Percentiles rank a stretch among this genome's conserved stretches.
Evolutionary conservation across 1,140 invertebrate species (phyloP).

Genomic region (Tribolium castaneum): DNA sequence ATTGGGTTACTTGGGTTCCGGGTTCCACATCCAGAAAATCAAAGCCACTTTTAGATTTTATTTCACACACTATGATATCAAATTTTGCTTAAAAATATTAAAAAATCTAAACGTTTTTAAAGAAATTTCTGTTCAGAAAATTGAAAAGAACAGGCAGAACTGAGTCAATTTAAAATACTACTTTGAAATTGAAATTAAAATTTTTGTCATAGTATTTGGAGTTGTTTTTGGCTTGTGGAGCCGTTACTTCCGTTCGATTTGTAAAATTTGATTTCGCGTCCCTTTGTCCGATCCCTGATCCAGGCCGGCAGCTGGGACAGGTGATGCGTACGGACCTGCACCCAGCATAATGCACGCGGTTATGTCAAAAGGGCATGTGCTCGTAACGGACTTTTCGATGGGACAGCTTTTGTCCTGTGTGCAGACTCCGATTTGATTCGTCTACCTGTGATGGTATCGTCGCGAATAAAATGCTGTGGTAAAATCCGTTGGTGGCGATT

Average conservation of each 20-base stretch:
- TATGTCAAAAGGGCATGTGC: slow-evolving; percentile 40
- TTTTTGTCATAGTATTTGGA: too few species aligned
- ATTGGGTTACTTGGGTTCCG: background rate
- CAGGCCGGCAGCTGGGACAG: slow-evolving; percentile 34
- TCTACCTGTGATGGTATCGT: slow-evolving; percentile 3
- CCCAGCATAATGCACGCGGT: slow-evolving; percentile 17
- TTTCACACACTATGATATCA: too few species aligned
- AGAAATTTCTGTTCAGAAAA: too few species aligned
- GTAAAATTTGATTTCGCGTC: background rate
- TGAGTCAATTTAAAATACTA: too few species aligned
- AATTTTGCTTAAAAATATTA: too few species aligned
- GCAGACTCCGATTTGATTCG: slow-evolving; percentile 19
- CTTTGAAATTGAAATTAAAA: too few species aligned
- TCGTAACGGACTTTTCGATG: slow-evolving; percentile 40
- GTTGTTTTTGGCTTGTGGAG: too few species aligned
- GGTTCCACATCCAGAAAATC: too few species aligned
- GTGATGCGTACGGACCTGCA: slow-evolving; percentile 34
- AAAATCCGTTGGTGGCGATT: background rate
- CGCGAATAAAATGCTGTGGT: too few species aligned
- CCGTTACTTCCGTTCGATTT: background rate
- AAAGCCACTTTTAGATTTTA: too few species aligned
- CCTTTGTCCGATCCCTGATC: slow-evolving; percentile 1
- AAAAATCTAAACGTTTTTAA: too few species aligned
- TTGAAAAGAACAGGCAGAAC: too few species aligned
- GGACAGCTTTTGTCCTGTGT: slow-evolving; percentile 28